These are phyloP conservation scores for Esperia sulphurella DNA, from an alignment of 2,888 invertebrate genomes.

Conservation along the genomic window DNA sequence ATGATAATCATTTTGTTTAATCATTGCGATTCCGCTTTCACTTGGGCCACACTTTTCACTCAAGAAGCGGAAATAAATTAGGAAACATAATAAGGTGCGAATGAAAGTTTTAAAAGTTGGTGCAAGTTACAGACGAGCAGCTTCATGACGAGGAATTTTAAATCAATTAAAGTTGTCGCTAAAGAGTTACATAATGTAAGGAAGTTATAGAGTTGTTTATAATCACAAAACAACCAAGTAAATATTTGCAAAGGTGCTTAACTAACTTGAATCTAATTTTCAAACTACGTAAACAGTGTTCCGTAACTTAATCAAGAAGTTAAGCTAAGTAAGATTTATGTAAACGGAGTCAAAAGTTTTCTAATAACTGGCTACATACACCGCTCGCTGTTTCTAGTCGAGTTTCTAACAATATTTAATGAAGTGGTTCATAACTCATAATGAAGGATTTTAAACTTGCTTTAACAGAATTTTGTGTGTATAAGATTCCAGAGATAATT, in stretches of 20 bases:
- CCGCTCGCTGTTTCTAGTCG: not conserved
- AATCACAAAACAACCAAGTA: conserved; percentile 5
- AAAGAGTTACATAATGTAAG: no score
- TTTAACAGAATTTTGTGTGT: no score
- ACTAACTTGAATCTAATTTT: conserved; percentile 18
- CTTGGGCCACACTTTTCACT: not conserved
- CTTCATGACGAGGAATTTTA: no score
- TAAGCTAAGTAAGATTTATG: conserved; percentile 16
- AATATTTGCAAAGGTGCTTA: conserved; percentile 11
- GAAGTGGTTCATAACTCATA: not conserved
- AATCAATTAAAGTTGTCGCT: no score
- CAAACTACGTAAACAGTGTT: conserved; percentile 26
- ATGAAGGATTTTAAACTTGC: not conserved
- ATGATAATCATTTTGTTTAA: no score
- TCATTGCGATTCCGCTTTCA: not conserved
- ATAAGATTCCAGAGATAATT: no score
- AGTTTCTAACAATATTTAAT: not conserved
- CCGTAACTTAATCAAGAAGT: conserved; percentile 27
- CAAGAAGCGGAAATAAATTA: conserved; percentile 6
- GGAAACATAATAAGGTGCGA: conserved; percentile 6
- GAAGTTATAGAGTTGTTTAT: not conserved
- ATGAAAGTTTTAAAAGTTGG: conserved; percentile 7
- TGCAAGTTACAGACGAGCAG: not conserved
- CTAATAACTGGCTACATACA: conserved; percentile 8
- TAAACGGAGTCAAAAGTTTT: conserved; percentile 20